Evolutionary conservation across 2,888 invertebrate genomes (phyloP), one percentile per base, ranked within the genome.

Genomic region (Sphaeridia pumilis): DNA sequence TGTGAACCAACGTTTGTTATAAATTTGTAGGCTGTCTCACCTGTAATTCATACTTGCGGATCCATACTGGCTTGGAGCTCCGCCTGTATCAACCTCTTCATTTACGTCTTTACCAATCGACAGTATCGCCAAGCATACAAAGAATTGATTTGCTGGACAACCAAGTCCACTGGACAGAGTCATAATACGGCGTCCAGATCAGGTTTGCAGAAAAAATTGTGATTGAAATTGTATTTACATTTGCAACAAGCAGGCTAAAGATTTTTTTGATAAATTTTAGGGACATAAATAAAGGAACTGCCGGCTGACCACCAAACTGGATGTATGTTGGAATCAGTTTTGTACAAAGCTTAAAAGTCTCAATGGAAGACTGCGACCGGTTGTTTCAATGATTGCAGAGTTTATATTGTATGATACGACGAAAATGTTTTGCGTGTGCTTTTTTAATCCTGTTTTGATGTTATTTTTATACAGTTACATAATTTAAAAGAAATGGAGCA

Each of bases 21-120:
- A 12, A 14, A 26, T 27, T 59, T 56, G 14, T 64, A 68, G 67
- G 63, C 66, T 5, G 61, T 58, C 22, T 78, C 77, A 65, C 87
- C 89, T 3, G 78, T 80, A 71, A 71, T 87, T 0, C 88, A 90
- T 68, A 81, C 89, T 57, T 74, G 87, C 51, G 85, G 87, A 1
- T 88, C 88, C 0, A 80, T 89, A 48, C 74, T 88, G 59, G 87
- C 89, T 0, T 92, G 90, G 87, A 84, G 87, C 0, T 88, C 89
- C 0, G 84, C 87, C 55, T 88, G 89, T 47, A 77, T 89, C 61
- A 92, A 92, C 72, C 90, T 90, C 0, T 77, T 90, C 58, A 87
- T 90, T 60, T 92, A 92, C 72, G 89, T 89, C 3, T 85, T 84
- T 5, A 87, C 87, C 63, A 90, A 89, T 70, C 77, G 85, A 59